Evolutionary conservation across 2,797 vertebrate genomes (phyloP).

Genomic region (Dromococcyx pavoninus): DNA sequence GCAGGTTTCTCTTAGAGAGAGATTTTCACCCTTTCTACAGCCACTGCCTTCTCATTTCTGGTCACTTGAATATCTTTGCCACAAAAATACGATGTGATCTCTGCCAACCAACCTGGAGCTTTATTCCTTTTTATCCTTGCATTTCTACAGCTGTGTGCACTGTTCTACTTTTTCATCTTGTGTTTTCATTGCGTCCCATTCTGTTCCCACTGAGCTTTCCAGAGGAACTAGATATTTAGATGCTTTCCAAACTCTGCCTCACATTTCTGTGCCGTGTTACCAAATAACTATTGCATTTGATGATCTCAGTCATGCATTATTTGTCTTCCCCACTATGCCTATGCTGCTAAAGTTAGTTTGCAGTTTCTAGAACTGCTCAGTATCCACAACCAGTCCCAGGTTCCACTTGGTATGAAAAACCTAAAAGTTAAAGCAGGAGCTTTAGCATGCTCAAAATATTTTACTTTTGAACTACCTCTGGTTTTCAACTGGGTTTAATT

Average conservation of each 20-base stretch:
- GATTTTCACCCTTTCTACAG: background rate
- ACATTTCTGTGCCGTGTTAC: background rate
- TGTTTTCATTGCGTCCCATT: background rate
- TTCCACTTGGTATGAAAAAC: background rate
- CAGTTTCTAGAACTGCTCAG: background rate
- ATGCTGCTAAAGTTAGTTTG: background rate
- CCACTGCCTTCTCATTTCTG: background rate
- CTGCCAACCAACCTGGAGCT: background rate
- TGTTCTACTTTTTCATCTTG: background rate
- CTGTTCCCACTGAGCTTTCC: background rate
- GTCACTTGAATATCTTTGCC: background rate
- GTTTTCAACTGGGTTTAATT: background rate
- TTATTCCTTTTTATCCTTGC: background rate
- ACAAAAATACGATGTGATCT: background rate
- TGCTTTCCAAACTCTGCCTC: background rate
- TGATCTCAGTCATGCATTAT: background rate
- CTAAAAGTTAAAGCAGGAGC: background rate
- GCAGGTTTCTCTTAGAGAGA: background rate
- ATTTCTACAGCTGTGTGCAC: background rate
- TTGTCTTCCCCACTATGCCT: background rate
- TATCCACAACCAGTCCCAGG: background rate
- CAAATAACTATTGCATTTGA: background rate
- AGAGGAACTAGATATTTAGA: background rate
- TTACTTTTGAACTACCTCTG: background rate
- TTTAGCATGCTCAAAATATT: background rate